These are phyloP conservation scores for Pollenia griseotomentosa DNA, from an alignment of 2,888 invertebrate genomes.

Conservation along the genomic window DNA sequence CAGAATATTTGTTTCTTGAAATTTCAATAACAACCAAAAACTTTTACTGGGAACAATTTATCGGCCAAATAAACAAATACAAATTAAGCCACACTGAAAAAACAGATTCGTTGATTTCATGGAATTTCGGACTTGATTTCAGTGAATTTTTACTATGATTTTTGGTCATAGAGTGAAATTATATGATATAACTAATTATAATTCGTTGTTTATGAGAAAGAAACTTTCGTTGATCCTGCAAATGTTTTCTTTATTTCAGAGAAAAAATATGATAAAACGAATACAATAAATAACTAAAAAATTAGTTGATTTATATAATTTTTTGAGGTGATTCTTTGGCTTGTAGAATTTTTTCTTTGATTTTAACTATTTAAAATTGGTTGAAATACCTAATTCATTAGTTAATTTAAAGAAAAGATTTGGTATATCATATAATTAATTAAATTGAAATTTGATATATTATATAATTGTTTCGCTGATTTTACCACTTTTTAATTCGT, in stretches of 20 bases:
- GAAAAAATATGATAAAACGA: background rate
- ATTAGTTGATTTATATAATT: background rate
- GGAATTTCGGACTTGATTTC: conserved; percentile 37
- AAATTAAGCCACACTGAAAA: no score
- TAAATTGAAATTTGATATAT: background rate
- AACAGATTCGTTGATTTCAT: conserved; percentile 32
- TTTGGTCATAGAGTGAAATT: conserved; percentile 33
- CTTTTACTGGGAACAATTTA: background rate
- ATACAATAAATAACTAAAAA: background rate
- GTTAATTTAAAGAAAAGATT: conserved; percentile 14
- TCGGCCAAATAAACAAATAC: background rate
- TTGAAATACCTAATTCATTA: conserved; percentile 16
- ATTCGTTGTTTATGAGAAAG: conserved; percentile 25
- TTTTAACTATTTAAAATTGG: conserved; percentile 10
- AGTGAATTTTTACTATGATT: conserved; percentile 35
- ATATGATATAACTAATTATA: conserved; percentile 12
- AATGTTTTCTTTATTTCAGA: conserved; percentile 12
- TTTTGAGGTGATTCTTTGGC: conserved; percentile 13
- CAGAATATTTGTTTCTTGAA: background rate
- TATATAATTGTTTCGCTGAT: conserved; percentile 10
- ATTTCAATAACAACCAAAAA: background rate
- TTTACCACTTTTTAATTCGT: conserved; percentile 13
- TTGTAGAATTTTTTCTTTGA: background rate
- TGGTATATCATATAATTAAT: conserved; percentile 9
- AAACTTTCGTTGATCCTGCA: conserved; percentile 14